Evolutionary conservation across 2,113 vertebrate genomes (phyloP).

Genomic region (Esox niger): DNA sequence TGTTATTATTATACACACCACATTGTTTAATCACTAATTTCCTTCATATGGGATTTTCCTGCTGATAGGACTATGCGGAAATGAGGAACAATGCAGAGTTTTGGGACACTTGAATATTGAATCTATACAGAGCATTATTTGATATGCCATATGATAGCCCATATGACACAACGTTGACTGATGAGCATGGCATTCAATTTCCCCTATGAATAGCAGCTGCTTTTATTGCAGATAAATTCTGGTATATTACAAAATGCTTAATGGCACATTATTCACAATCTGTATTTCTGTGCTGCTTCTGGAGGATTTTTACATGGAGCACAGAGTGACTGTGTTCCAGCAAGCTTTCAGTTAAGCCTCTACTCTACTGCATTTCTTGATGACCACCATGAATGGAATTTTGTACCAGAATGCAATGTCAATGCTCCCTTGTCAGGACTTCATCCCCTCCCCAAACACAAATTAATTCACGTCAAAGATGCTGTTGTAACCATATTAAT

Average conservation of each 20-base stretch:
- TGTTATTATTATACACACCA: constrained; percentile 41
- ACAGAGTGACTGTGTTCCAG: constrained; percentile 2
- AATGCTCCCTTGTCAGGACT: too few relatives aligned
- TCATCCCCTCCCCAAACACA: too few relatives aligned
- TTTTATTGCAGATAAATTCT: constrained; percentile 57
- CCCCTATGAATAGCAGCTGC: constrained; percentile 57
- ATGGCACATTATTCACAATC: constrained; percentile 63
- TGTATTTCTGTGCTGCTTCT: constrained; percentile 33
- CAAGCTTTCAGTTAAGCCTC: neutral
- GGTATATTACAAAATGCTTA: constrained; percentile 55
- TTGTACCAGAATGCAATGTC: too few relatives aligned
- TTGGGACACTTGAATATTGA: constrained; percentile 38
- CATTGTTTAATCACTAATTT: constrained; percentile 44
- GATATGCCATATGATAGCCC: constrained; percentile 61
- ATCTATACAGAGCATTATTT: constrained; percentile 56
- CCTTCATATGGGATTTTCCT: constrained; percentile 37
- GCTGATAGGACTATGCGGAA: constrained; percentile 46
- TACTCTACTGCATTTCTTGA: neutral
- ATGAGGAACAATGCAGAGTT: constrained; percentile 45
- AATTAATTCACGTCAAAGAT: too few relatives aligned
- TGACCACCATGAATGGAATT: too few relatives aligned
- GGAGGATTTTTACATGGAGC: neutral
- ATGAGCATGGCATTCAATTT: constrained; percentile 63
- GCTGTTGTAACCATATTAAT: too few relatives aligned
- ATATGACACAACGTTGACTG: constrained; percentile 59